Evolutionary conservation across 2,797 vertebrate species (phyloP), one percentile per base, ranked within the genome.

Genomic region (Cuculus canorus): DNA sequence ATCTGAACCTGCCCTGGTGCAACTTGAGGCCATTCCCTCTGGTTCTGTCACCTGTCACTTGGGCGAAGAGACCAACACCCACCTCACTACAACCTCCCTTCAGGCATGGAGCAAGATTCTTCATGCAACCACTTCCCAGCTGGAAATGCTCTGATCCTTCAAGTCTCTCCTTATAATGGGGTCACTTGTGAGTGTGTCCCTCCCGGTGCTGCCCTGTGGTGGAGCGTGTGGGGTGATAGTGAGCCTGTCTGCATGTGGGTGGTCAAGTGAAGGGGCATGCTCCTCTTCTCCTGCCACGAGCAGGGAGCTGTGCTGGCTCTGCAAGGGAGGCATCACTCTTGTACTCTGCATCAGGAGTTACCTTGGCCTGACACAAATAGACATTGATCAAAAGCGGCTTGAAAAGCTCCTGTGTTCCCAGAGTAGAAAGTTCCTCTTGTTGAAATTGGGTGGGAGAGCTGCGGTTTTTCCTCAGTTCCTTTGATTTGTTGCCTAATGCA

Each of bases 401-500:
- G 80, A 78, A 92, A 90, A 92, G 63, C 94, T 52, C 81, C 91
- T 5, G 39, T 11, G 33, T 91, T 94, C 77, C 33, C 23, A 3
- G 57, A 89, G 91, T 28, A 90, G 92, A 94, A 96, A 54, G 92
- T 86, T 90, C 92, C 73, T 53, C 92, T 94, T 92, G 78, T 92
- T 94, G 96, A 97, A 95, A 94, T 90, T 90, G 96, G 97, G 97
- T 79, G 97, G 97, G 96, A 95, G 95, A 95, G 86, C 96, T 98
- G 97, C 15, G 96, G 97, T 97, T 98, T 98, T 82, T 66, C 75
- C 82, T 87, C 94, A 32, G 70, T 83, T 97, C 96, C 98, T 98
- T 98, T 98, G 98, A 98, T 97, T 97, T 95, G 91, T 96, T 97
- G 97, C 98, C 97, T 97, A 97, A 97, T 93, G 96, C 96, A 97